Base-by-base conservation (phyloP, 1,140 invertebrate genomes). In the Aleiodes sp. region DNA sequence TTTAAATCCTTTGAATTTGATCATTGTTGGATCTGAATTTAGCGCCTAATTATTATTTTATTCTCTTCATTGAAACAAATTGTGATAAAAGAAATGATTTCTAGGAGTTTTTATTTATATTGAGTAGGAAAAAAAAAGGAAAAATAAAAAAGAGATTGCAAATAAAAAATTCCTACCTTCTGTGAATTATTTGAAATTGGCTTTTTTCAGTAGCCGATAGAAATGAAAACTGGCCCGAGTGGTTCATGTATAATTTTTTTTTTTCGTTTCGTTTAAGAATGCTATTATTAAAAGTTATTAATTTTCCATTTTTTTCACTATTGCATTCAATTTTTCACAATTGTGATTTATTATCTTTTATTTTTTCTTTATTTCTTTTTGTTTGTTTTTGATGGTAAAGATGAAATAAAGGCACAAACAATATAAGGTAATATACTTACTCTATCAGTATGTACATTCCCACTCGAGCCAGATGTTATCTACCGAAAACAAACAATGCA, bases 391-490 rank as follows among this genome's bases (percentile, higher is more conserved):
- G 64, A 73, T 74, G 73, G 74, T 68, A 69, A 65, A 71, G 73
- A 78, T 78, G 78, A 75, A 76, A 80, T 75, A 75, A 78, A 78
- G 73, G 69, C 76, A 77, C 76, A 80, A 78, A 80, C 78, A 80
- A 71, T 80, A 78, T 75, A 78, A 78, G 74, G 76, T 79, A 75
- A 78, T 78, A 80, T 82, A 82, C 80, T 82, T 82, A 82, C 80
- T 82, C 78, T 82, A 81, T 80, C 77, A 79, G 78, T 79, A 79
- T 82, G 78, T 79, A 80, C 71, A 81, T 81, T 81, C 79, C 80
- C 80, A 81, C 78, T 82, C 78, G 79, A 81, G 78, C 79, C 80
- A 81, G 79, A 78, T 80, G 80, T 81, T 78, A 82, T 82, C 80
- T 82, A 82, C 76, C 80, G 77, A 82, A 75, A 82, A 80, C 76